Conservation (phyloP, 2,888 invertebrate species). For the Phyllotreta cruciferae region DNA sequence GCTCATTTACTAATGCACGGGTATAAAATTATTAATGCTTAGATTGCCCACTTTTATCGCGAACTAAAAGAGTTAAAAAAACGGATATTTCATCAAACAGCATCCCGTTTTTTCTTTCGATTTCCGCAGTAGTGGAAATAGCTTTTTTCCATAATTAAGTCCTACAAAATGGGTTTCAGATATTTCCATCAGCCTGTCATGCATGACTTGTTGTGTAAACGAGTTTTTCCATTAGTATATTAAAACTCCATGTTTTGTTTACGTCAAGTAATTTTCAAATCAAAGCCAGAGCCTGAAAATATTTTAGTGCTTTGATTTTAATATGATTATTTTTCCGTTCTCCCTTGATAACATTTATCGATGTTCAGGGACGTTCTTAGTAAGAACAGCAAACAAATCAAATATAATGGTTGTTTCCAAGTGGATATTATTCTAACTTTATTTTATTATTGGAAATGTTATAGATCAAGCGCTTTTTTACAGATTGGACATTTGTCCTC, state of each 20-base stretch:
- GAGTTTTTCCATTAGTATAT: conserved; percentile 46
- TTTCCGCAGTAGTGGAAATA: conserved; percentile 25
- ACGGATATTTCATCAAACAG: conserved; percentile 9
- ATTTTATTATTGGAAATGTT: background rate
- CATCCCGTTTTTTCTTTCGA: conserved; percentile 14
- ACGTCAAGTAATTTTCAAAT: conserved; percentile 40
- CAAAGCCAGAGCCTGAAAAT: conserved; percentile 36
- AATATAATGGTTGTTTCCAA: conserved; percentile 10
- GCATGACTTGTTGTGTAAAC: conserved; percentile 42
- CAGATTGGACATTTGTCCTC: no score
- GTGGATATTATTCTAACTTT: background rate
- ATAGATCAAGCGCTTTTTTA: no score
- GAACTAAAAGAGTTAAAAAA: background rate
- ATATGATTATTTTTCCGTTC: conserved; percentile 30
- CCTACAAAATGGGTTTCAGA: conserved; percentile 38
- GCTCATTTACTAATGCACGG: no score
- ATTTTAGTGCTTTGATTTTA: conserved; percentile 36
- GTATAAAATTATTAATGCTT: no score
- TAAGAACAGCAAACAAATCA: conserved; percentile 12
- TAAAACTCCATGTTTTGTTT: conserved; percentile 39
- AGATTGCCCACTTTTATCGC: no score
- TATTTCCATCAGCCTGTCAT: conserved; percentile 41
- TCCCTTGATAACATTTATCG: conserved; percentile 14
- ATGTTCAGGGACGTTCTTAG: conserved; percentile 11
- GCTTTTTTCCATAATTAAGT: conserved; percentile 41